Percentiles rank a stretch among this genome's conserved stretches.
Conservation (phyloP, 37 sponge, comb jelly and placozoan genomes). For the Haliclona indistincta region DNA sequence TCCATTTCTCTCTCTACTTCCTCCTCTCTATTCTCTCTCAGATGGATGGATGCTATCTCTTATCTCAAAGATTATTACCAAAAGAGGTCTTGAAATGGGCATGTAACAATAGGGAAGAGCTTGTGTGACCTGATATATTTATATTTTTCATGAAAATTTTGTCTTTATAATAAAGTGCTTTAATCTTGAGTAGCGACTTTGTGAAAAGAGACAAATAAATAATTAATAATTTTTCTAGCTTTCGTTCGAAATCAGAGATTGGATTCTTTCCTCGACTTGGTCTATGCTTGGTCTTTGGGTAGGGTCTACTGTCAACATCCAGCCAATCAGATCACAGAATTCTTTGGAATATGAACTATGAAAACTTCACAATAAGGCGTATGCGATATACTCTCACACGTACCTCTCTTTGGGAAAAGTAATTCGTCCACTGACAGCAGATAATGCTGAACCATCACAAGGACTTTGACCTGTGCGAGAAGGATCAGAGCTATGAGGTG, state of each 20-base stretch:
- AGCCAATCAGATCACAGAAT: conserved; percentile 58
- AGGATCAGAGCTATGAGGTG: background rate
- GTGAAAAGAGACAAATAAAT: background rate
- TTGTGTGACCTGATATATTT: no score
- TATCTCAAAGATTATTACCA: conserved; percentile 30
- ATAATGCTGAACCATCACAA: conserved; percentile 85
- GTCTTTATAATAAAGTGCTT: background rate
- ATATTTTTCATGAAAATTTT: background rate
- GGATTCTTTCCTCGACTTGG: conserved; percentile 26
- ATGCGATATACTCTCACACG: conserved; percentile 19
- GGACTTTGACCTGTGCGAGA: conserved; percentile 59
- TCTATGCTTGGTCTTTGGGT: conserved; percentile 22
- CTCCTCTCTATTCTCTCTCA: conserved; percentile 1
- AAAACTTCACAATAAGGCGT: background rate
- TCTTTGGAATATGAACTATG: conserved; percentile 47
- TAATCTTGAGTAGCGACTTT: background rate
- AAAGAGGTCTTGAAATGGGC: no score
- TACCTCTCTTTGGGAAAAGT: conserved; percentile 74
- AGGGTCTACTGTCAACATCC: conserved; percentile 61
- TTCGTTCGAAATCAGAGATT: background rate
- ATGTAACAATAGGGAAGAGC: no score
- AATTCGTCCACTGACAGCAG: conserved; percentile 83
- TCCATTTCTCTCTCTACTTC: background rate
- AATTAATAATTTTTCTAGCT: no score
- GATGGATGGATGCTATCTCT: conserved; percentile 59